phyloP scores from a whole-genome alignment of 2,113 vertebrate species.

The Oreocharis arfaki region DNA sequence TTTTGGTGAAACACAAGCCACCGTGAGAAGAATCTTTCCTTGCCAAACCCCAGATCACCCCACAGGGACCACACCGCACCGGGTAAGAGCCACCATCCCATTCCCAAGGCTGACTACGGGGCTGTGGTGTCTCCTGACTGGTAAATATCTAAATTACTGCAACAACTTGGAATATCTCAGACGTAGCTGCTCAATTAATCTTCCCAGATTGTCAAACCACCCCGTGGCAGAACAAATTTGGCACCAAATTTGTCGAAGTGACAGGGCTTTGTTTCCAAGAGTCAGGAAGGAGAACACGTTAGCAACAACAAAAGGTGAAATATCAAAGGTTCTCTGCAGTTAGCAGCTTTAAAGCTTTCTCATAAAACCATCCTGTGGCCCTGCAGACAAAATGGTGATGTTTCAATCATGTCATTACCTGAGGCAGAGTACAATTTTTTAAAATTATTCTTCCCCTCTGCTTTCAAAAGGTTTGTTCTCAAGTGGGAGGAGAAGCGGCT shows the following conservation, averaged over 20 bases:
- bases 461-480: constrained; percentile 56
- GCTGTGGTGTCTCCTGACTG: background rate
- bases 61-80: background rate
- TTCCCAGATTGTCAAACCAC: background rate
- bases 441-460: constrained; percentile 51
- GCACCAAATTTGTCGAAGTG: constrained; percentile 18
- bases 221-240: background rate
- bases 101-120: background rate
- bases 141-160: background rate
- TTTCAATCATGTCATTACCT: constrained; percentile 62
- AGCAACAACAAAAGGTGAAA: constrained; percentile 48
- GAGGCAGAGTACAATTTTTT: constrained; percentile 45
- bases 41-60: background rate
- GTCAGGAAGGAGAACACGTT: background rate
- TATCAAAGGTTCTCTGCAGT: constrained; percentile 53
- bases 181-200: background rate
- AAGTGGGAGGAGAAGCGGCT: constrained; percentile 49
- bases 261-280: constrained; percentile 38
- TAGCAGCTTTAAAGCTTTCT: constrained; percentile 58
- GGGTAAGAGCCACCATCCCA: background rate
- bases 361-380: constrained; percentile 33
- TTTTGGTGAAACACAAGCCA: background rate
- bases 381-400: constrained; percentile 62
- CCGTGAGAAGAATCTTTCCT: background rate
- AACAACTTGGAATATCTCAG: background rate